Evolutionary conservation across 2,797 vertebrate genomes (phyloP), one percentile per base, ranked within the genome.

Genomic region (Enteromius fasciolatus): DNA sequence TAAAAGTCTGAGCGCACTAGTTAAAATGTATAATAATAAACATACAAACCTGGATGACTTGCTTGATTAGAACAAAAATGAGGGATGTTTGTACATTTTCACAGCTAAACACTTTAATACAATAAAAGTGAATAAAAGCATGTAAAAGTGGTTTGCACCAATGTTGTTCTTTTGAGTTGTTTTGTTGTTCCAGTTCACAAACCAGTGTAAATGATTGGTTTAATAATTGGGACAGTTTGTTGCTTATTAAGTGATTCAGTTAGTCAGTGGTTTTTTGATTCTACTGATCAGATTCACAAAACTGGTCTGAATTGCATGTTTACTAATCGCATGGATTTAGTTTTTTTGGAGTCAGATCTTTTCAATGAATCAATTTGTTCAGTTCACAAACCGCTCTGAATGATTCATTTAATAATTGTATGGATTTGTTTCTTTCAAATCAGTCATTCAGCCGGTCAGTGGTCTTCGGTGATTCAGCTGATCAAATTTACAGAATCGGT

Each of bases 21-120:
- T n/a, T n/a, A n/a, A n/a, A n/a, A n/a, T n/a, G n/a, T n/a, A n/a
- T n/a, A n/a, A n/a, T n/a, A n/a, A n/a, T n/a, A 57, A 48, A 6
- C 59, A 31, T 48, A 57, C 11, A 57, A 75, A 39, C 12, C 33
- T 46, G 5, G 11, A 50, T n/a, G 46, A 31, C 15, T 72, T 50
- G 15, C 9, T 50, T 50, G 18, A 78, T 31, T 66, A 52, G 28
- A 86, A 46, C 48, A 52, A 59, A 52, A 80, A 87, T 20, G 31
- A 44, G 44, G 46, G 4, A 52, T 33, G 11, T 52, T 28, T 70
- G 8, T 48, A 10, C 7, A 17, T 28, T 15, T 25, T 69, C 4
- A 20, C n/a, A 12, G 18, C 5, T 3, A n/a, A 6, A 12, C 18
- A 33, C 1, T 52, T 36, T 4, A 23, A 39, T 23, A 25, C 48